Percentiles rank a stretch among this genome's conserved stretches.
Evolutionary conservation across 2,888 invertebrate species (phyloP).

Genomic region (Melipona bicolor): DNA sequence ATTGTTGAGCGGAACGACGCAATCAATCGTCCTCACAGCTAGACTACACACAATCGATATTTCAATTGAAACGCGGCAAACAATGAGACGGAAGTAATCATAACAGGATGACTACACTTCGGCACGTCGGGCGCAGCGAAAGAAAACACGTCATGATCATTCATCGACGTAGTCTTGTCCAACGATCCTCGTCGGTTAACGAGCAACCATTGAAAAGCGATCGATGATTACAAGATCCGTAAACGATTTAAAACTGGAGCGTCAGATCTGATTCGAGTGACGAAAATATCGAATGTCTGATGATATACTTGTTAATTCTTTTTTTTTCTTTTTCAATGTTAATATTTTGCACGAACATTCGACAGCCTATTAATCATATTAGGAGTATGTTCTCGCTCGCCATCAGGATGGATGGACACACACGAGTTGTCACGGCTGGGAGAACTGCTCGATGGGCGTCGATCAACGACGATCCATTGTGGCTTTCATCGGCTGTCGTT

Average conservation of each 20-base stretch:
- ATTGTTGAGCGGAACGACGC: neutral
- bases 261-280: too few relatives aligned
- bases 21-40: neutral
- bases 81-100: slow-evolving; percentile 15
- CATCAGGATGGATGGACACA: neutral
- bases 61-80: slow-evolving; percentile 20
- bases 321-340: too few relatives aligned
- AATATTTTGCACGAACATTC: neutral
- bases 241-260: too few relatives aligned
- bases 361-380: neutral
- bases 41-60: slow-evolving; percentile 6
- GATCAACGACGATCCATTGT: slow-evolving; percentile 7
- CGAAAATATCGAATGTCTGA: too few relatives aligned
- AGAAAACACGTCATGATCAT: slow-evolving; percentile 13
- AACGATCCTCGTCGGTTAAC: too few relatives aligned
- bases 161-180: neutral
- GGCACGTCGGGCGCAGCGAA: neutral
- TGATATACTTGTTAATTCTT: too few relatives aligned
- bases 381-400: neutral
- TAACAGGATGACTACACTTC: slow-evolving; percentile 1
- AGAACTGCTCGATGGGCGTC: neutral
- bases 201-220: too few relatives aligned
- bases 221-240: too few relatives aligned
- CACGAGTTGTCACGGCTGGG: neutral
- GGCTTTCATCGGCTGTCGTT: slow-evolving; percentile 30